These are phyloP conservation scores for Melolontha melolontha DNA, from an alignment of 2,888 invertebrate species.

Conservation along the genomic window DNA sequence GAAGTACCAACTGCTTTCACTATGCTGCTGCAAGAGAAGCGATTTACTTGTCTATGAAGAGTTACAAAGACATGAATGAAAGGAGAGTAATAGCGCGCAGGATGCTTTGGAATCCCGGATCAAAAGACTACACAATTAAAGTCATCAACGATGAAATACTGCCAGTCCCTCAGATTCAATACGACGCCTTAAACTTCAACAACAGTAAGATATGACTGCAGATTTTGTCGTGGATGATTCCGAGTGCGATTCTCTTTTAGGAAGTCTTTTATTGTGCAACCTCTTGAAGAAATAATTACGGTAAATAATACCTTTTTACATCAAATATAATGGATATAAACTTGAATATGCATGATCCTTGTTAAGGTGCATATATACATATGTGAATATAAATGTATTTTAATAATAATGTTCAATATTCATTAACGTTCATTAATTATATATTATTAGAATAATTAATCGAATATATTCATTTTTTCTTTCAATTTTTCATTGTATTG, in stretches of 20 bases:
- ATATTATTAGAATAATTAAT: no score
- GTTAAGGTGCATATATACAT: no score
- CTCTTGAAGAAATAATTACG: constrained; percentile 7
- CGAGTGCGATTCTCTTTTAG: constrained; percentile 16
- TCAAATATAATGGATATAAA: no score
- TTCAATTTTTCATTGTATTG: no score
- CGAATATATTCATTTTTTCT: no score
- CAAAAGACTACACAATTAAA: constrained; percentile 51
- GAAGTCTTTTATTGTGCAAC: constrained; percentile 11
- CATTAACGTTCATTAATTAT: no score
- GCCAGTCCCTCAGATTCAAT: constrained; percentile 48
- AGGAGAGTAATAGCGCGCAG: constrained; percentile 50
- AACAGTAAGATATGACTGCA: constrained; percentile 36
- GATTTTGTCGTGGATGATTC: constrained; percentile 25
- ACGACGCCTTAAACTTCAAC: constrained; percentile 43
- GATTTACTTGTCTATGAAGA: constrained; percentile 40
- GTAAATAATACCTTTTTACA: not conserved
- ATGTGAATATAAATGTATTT: no score
- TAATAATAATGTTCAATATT: no score
- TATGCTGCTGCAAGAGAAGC: constrained; percentile 1
- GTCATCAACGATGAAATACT: constrained; percentile 48
- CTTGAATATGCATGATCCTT: no score
- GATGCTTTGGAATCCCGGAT: constrained; percentile 50
- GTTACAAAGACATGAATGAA: constrained; percentile 50
- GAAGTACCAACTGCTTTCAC: constrained; percentile 10